A percentile compares a stretch with the other conserved stretches of the same genome.
These are phyloP conservation scores for Entosphenus tridentatus DNA, from an alignment of 2,113 vertebrate species.

Conservation along the genomic window DNA sequence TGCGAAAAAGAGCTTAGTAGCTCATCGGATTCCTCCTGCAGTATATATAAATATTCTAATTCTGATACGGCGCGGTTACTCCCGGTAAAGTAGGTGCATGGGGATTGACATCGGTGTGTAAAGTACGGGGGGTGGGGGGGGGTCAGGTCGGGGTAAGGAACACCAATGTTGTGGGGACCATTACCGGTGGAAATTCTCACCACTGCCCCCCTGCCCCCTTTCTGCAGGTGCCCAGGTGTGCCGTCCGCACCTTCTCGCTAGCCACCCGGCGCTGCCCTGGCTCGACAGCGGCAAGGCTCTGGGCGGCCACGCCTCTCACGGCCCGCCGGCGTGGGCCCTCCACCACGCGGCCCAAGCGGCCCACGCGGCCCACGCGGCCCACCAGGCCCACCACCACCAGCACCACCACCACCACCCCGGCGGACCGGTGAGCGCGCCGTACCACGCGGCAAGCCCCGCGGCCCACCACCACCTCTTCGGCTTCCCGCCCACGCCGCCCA, in stretches of 20 bases:
- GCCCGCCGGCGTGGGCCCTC: conserved; percentile 74
- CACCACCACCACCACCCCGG: conserved; percentile 33
- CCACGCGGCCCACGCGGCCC: neutral
- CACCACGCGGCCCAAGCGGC: conserved; percentile 54
- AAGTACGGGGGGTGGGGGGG: no score
- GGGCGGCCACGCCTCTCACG: conserved; percentile 58
- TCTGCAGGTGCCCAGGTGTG: conserved; percentile 62
- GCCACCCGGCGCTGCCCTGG: conserved; percentile 56
- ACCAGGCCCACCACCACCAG: conserved; percentile 18
- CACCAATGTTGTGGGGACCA: no score
- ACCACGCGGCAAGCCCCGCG: no score
- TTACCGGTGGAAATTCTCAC: no score
- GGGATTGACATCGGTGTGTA: no score
- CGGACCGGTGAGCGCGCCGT: no score
- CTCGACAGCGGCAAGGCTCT: conserved; percentile 69
- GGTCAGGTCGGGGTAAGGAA: no score
- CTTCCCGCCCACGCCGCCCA: conserved; percentile 74
- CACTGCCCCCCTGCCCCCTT: conserved; percentile 17
- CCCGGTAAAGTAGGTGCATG: no score
- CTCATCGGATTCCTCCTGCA: no score
- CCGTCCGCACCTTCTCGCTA: conserved; percentile 71
- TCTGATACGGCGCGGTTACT: no score
- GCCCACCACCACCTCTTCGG: conserved; percentile 39
- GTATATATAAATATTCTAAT: no score
- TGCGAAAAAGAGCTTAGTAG: no score